Evolutionary conservation across 2,113 vertebrate species (phyloP), one percentile per base, ranked within the genome.

Genomic region (Tylochromis polylepis): DNA sequence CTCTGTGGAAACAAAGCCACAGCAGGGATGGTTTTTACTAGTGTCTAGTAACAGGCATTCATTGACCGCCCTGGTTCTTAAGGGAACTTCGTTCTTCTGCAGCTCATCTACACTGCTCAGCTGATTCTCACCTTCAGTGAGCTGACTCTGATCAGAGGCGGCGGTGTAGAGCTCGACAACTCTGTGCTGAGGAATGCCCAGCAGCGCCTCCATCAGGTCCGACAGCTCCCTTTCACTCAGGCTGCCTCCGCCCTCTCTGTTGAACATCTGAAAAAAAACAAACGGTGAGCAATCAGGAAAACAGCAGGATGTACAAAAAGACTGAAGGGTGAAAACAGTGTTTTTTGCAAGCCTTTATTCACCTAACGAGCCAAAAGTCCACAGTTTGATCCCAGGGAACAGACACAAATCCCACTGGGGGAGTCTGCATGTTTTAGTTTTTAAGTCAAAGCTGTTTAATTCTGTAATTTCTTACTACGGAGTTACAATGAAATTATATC

Each of bases 161-260:
- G 88, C 87, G 0, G 43, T 1, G 83, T 95, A 94, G 8, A 97
- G 93, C 38, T 91, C 85, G 2, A 62, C 24, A 1, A 91, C 88
- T 60, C 87, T 11, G 29, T 85, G 27, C 87, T 97, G 96, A 46
- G 94, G 81, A 3, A 92, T 2, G 0, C 95, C 95, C 87, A 97
- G 58, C 86, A 97, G 93, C 43, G 95, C 96, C 85, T 86, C 95
- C 95, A 97, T 96, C 77, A 97, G 94, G 85, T 34, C 84, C 0
- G 93, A 92, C 38, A 97, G 88, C 81, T 96, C 94, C 60, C 60
- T 88, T 78, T 87, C 91, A 31, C 51, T 91, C 70, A 97, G 86
- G 4, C 89, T 91, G 43, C 95, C 95, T 20, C 65, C 60, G 16
- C 77, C 27, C 1, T 92, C 92, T 2, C 36, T 15, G 80, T 95